Percentiles rank a stretch among this genome's conserved stretches.
These are phyloP conservation scores for Lycocerus yunnanus DNA, from an alignment of 2,888 invertebrate species.

Conservation along the genomic window DNA sequence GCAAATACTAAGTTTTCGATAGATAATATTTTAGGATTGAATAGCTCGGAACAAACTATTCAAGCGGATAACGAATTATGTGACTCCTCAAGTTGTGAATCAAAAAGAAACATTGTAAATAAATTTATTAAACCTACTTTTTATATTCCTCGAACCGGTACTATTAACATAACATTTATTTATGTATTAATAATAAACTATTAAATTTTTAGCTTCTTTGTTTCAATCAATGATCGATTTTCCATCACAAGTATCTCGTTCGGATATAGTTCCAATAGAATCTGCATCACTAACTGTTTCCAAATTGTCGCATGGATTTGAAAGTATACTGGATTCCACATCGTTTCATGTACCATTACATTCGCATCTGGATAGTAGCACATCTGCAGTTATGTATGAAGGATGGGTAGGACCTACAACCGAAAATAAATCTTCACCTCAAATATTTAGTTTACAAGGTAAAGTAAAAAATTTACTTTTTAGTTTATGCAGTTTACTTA, in stretches of 20 bases:
- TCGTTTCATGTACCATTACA: conserved; percentile 43
- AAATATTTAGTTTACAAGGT: conserved; percentile 70
- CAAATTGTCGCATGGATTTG: conserved; percentile 25
- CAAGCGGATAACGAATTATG: conserved; percentile 17
- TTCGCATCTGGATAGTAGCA: conserved; percentile 42
- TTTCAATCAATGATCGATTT: conserved; percentile 50
- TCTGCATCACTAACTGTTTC: conserved; percentile 42
- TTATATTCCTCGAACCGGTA: conserved; percentile 9
- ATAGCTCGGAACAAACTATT: conserved; percentile 30
- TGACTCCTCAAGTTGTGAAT: conserved; percentile 12
- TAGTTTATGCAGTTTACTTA: neutral
- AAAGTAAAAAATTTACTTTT: conserved; percentile 24
- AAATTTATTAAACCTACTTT: conserved; percentile 52
- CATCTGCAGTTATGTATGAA: conserved; percentile 49
- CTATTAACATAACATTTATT: neutral
- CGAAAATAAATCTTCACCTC: conserved; percentile 49
- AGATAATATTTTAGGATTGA: conserved; percentile 52
- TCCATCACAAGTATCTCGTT: conserved; percentile 42
- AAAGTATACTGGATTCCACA: conserved; percentile 36
- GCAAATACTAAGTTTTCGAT: conserved; percentile 51
- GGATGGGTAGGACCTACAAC: conserved; percentile 49
- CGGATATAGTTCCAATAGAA: conserved; percentile 48
- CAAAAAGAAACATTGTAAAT: neutral
- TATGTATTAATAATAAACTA: neutral
- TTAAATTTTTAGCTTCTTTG: conserved; percentile 40